Evolutionary conservation across 2,888 invertebrate genomes (phyloP), one percentile per base, ranked within the genome.

Genomic region (Drepanosiphum platanoidis): DNA sequence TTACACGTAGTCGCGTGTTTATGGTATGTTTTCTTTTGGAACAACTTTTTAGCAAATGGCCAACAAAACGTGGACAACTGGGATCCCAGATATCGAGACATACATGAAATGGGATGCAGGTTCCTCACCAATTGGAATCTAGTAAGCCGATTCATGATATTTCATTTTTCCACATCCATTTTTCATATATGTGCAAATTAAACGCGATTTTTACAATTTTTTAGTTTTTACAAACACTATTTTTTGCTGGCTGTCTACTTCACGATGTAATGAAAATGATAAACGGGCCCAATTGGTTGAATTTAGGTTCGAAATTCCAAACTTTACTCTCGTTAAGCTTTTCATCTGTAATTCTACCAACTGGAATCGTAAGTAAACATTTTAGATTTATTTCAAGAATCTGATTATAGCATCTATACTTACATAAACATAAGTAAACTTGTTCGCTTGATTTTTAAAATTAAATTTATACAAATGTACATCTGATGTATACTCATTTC

Each of bases 91-190:
- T 75, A 68, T 18, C 52, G 30, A n/a, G 75, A 66, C 11, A 52
- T 86, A 18, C 68, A 83, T 0, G 82, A 86, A 18, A 46, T 87
- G 36, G 66, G 86, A 30, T 1, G 15, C n/a, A 75, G 90, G 87
- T 91, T 90, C 88, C 89, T 91, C 84, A 91, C 91, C 46, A 90
- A 91, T 88, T 92, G 92, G 92, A 90, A 90, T 88, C 89, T 91
- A 90, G 92, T 92, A 89, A 91, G 91, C 90, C 13, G n/a, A 34
- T 32, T 15, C 11, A 61, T 66, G 86, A 22, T 71, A 9, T 36
- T 13, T 11, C 5, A 42, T 34, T 64, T 64, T 64, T 64, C 13
- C 27, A 15, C 15, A 9, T 64, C 3, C 3, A 64, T 27, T 64
- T 61, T 22, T 61, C 11, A 27, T 61, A 61, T 42, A 27, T 32